Evolutionary conservation across 2,113 vertebrate genomes (phyloP).

Genomic region (Ceyx margarethae): DNA sequence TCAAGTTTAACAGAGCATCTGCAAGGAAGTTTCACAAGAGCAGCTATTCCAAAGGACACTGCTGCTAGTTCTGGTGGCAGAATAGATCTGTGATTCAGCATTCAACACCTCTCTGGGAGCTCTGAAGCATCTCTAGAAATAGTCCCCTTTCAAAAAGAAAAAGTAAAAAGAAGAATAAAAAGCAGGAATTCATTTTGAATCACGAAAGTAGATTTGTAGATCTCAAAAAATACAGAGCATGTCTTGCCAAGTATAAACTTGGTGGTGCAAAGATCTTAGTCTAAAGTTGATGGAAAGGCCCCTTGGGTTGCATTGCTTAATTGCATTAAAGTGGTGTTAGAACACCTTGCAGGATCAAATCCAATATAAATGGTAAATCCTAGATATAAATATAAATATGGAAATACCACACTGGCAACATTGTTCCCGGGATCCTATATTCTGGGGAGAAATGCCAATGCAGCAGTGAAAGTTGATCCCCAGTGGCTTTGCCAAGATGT

Average conservation of each 20-base stretch:
- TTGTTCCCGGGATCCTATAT: background rate
- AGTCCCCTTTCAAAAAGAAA: background rate
- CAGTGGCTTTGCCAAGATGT: conserved; percentile 3
- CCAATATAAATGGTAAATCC: background rate
- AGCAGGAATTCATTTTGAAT: background rate
- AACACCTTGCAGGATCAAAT: background rate
- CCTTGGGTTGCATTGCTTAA: conserved; percentile 3
- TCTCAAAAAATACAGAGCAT: background rate
- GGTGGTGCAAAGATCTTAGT: background rate
- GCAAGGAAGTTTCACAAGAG: conserved; percentile 19
- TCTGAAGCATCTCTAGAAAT: conserved; percentile 10
- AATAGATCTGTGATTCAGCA: conserved; percentile 60
- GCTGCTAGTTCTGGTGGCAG: conserved; percentile 3
- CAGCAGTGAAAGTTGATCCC: background rate
- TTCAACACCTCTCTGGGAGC: conserved; percentile 25
- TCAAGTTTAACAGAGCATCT: background rate
- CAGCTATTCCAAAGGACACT: conserved; percentile 45
- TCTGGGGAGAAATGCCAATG: background rate
- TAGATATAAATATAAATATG: background rate
- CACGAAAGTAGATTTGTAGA: background rate
- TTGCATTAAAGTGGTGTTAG: background rate
- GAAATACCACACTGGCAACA: background rate
- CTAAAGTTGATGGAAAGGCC: conserved; percentile 14
- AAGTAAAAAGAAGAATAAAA: background rate
- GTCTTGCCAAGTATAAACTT: background rate